Evolutionary conservation across 2,797 vertebrate species (phyloP).

Genomic region (Hybognathus amarus): DNA sequence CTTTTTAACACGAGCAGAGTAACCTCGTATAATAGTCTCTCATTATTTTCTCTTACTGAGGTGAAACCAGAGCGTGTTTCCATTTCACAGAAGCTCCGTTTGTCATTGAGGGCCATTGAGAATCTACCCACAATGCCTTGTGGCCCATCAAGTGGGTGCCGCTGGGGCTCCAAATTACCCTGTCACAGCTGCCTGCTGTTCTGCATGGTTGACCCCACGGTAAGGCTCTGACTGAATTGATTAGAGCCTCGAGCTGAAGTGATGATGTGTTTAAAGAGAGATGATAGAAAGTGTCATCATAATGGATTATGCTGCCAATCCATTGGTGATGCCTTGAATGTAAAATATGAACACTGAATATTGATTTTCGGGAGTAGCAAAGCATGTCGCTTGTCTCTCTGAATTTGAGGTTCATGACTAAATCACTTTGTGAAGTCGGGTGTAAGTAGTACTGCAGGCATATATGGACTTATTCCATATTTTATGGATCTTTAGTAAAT

Average conservation of each 20-base stretch:
- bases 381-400: slow-evolving; percentile 5
- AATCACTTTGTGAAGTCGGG: background rate
- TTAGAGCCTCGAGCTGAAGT: slow-evolving; percentile 70
- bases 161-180: slow-evolving; percentile 73
- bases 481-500: background rate
- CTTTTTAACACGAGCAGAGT: slow-evolving; percentile 4
- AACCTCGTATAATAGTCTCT: slow-evolving; percentile 38
- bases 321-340: slow-evolving; percentile 53
- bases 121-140: slow-evolving; percentile 75
- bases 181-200: slow-evolving; percentile 74
- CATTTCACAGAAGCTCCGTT: slow-evolving; percentile 21
- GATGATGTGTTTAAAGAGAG: slow-evolving; percentile 75
- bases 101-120: slow-evolving; percentile 70
- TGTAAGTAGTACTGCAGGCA: background rate
- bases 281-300: slow-evolving; percentile 65
- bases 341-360: slow-evolving; percentile 48
- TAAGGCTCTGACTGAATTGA: slow-evolving; percentile 70
- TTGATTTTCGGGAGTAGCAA: slow-evolving; percentile 23
- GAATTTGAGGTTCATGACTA: background rate
- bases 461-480: background rate
- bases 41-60: slow-evolving; percentile 38
- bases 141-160: slow-evolving; percentile 67
- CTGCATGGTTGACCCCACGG: slow-evolving; percentile 62
- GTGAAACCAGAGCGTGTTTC: slow-evolving; percentile 49
- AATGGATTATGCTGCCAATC: slow-evolving; percentile 70